phyloP scores from a whole-genome alignment of 2,888 invertebrate species.

The Xylocampa areola region DNA sequence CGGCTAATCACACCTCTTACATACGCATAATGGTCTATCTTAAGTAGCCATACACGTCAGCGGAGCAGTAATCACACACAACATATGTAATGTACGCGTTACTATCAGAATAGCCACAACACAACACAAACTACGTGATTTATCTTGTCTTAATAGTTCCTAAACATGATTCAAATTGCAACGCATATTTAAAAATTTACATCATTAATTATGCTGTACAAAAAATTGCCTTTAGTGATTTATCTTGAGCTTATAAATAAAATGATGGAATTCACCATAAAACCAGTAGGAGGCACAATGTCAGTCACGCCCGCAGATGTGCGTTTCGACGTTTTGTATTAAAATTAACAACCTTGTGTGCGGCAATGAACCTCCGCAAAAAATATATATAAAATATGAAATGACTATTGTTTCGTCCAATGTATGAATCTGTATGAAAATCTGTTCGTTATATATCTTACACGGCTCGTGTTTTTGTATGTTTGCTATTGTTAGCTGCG shows the following conservation, averaged over 20 bases:
- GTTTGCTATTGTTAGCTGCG: slow-evolving; percentile 66
- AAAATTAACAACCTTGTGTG: slow-evolving; percentile 70
- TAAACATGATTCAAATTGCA: slow-evolving; percentile 38
- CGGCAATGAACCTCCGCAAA: slow-evolving; percentile 70
- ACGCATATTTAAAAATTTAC: slow-evolving; percentile 33
- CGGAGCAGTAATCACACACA: slow-evolving; percentile 14
- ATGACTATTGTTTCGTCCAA: slow-evolving; percentile 63
- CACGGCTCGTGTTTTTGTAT: slow-evolving; percentile 61
- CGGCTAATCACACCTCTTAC: slow-evolving; percentile 4
- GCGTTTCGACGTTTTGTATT: slow-evolving; percentile 62
- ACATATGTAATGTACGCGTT: slow-evolving; percentile 21
- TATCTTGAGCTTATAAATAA: slow-evolving; percentile 37
- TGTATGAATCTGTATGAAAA: slow-evolving; percentile 55
- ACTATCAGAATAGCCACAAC: slow-evolving; percentile 34
- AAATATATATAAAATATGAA: slow-evolving; percentile 57
- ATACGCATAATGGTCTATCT: slow-evolving; percentile 17
- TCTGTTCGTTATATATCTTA: slow-evolving; percentile 47
- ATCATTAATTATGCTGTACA: slow-evolving; percentile 40
- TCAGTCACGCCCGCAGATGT: slow-evolving; percentile 60
- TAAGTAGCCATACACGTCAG: slow-evolving; percentile 29
- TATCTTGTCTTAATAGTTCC: slow-evolving; percentile 39
- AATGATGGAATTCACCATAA: slow-evolving; percentile 44
- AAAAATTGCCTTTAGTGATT: slow-evolving; percentile 24
- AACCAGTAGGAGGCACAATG: slow-evolving; percentile 54
- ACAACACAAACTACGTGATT: slow-evolving; percentile 44